phyloP scores from a whole-genome alignment of 2,888 invertebrate species.

The Catocala sponsa region DNA sequence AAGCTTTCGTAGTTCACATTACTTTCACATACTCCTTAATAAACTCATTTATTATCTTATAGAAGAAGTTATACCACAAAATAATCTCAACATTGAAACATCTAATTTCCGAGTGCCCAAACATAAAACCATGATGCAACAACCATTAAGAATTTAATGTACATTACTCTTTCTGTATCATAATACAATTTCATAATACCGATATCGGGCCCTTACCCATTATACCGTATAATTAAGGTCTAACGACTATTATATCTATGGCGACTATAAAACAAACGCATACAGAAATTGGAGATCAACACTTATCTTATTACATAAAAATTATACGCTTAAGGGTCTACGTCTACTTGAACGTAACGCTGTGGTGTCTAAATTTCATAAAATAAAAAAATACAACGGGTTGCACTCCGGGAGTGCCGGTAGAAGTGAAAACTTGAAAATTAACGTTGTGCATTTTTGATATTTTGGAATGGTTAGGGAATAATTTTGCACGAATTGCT shows the following conservation, averaged over 20 bases:
- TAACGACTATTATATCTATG: constrained; percentile 39
- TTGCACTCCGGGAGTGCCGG: too few relatives aligned
- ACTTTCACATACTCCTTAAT: too few relatives aligned
- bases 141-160: constrained; percentile 28
- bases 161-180: constrained; percentile 26
- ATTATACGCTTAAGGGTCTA: constrained; percentile 37
- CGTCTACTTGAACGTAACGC: constrained; percentile 14
- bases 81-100: not conserved
- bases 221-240: constrained; percentile 41
- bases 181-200: constrained; percentile 46
- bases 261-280: constrained; percentile 46
- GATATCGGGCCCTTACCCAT: constrained; percentile 36
- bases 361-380: not conserved
- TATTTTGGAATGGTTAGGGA: too few relatives aligned
- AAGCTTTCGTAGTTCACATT: too few relatives aligned
- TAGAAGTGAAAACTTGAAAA: too few relatives aligned
- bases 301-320: constrained; percentile 42
- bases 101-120: not conserved
- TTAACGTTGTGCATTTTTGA: too few relatives aligned
- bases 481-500: too few relatives aligned
- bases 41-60: too few relatives aligned
- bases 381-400: too few relatives aligned
- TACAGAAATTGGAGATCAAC: constrained; percentile 38
- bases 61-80: too few relatives aligned
- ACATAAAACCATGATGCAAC: constrained; percentile 30